Evolutionary conservation across 1,140 invertebrate genomes (phyloP).

Genomic region (Panonychus citri): DNA sequence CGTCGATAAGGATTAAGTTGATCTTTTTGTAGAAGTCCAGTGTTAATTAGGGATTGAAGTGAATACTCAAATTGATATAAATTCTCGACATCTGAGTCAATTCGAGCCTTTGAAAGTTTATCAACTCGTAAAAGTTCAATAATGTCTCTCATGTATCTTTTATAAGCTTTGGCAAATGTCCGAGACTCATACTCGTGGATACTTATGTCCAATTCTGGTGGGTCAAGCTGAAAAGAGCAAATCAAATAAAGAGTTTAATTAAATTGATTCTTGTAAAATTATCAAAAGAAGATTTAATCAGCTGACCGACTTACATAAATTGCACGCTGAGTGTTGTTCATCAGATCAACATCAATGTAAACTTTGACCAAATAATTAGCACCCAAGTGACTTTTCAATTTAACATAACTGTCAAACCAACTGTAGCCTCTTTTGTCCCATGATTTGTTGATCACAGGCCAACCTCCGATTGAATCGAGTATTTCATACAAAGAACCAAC

Average conservation of each 20-base stretch:
- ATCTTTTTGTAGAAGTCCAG: background rate
- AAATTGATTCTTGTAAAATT: background rate
- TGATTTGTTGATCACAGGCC: constrained; percentile 56
- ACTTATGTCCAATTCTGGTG: background rate
- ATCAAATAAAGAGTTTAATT: background rate
- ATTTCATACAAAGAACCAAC: constrained; percentile 41
- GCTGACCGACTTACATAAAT: background rate
- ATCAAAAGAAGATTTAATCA: background rate
- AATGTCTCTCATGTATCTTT: background rate
- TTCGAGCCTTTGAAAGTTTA: background rate
- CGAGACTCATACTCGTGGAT: background rate
- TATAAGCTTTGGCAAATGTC: background rate
- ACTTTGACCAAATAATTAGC: background rate
- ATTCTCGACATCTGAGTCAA: constrained; percentile 5
- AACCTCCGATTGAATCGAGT: constrained; percentile 51
- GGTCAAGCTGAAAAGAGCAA: background rate
- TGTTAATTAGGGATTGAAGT: background rate
- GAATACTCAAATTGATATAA: constrained; percentile 2
- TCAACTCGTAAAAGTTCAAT: background rate
- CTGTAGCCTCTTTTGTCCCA: constrained; percentile 26
- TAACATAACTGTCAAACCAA: background rate
- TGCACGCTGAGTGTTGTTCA: background rate
- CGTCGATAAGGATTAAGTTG: background rate
- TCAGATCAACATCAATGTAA: background rate
- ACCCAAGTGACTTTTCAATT: background rate